Base-by-base conservation (phyloP, 2,113 vertebrate genomes). In the Sclerurus mexicanus region DNA sequence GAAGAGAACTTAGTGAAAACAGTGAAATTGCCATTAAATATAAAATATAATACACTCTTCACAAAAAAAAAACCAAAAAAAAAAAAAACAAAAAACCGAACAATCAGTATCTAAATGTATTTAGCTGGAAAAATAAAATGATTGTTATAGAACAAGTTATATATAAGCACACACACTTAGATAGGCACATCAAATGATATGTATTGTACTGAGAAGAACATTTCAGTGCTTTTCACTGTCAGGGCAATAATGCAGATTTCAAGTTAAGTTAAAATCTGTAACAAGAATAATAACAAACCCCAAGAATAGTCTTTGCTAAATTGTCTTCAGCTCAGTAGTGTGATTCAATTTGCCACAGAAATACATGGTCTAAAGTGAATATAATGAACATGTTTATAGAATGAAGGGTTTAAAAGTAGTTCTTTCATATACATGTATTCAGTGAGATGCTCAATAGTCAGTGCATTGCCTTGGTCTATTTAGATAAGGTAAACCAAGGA, bases 381-480 rank as follows among this genome's bases (percentile, higher is more conserved):
- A 71, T 84, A 95, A 95, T 63, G 27, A 96, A 67, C 22, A 23
- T 55, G 3, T 83, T 83, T 83, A 85, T 72, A 71, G 24, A 96
- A 85, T 37, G 17, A 95, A 85, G 35, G 62, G 23, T 88, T 93
- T 90, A 50, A 80, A 60, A 76, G 23, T 67, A 74, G 44, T 80
- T 87, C 50, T 91, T 95, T 91, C 78, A 63, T 63, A 56, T 8
- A 56, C 39, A 72, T 23, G 14, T 67, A 83, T 81, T 95, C 90
- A 74, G 50, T 84, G 88, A 95, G 64, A 55, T 81, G 71, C 68
- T 94, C 46, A 91, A 97, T 95, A 96, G 91, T 85, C 92, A 95
- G 63, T 50, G 19, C 60, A 42, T 73, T 90, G 58, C 14, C 14
- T 96, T 97, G 81, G 20, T 93, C 33, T 93, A 40, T 88, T 97